phyloP scores from a whole-genome alignment of 2,113 vertebrate genomes.

The Ceyx margarethae region DNA sequence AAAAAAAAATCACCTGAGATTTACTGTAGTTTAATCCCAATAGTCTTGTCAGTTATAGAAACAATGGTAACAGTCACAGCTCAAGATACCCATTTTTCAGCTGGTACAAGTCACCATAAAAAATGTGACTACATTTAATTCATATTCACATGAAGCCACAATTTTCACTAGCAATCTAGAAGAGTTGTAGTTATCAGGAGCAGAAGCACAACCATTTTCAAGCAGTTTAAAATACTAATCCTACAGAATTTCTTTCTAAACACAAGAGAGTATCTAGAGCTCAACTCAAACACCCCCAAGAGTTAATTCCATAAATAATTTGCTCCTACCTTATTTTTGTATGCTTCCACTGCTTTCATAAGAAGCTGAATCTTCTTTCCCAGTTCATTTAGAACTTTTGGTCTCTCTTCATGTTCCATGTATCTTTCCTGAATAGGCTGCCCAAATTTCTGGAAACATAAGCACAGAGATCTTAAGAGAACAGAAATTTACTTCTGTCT shows the following conservation, averaged over 20 bases:
- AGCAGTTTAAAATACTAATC: not conserved
- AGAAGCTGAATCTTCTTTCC: slow-evolving; percentile 91
- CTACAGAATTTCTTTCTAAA: not conserved
- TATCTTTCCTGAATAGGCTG: slow-evolving; percentile 89
- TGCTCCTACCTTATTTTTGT: slow-evolving; percentile 86
- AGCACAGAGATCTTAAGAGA: not conserved
- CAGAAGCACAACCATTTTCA: not conserved
- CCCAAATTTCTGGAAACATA: slow-evolving; percentile 82
- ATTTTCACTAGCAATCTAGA: not conserved
- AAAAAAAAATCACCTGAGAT: not conserved
- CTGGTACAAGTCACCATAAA: not conserved
- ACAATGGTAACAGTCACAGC: fast-evolving
- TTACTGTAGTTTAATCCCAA: not conserved
- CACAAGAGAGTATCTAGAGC: not conserved
- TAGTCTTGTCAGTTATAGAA: not conserved
- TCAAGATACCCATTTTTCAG: not conserved
- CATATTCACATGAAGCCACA: not conserved
- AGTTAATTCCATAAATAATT: not conserved
- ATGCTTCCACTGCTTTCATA: slow-evolving; percentile 90
- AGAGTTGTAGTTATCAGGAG: not conserved
- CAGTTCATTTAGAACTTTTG: slow-evolving; percentile 89
- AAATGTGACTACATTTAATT: not conserved
- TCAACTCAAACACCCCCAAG: not conserved
- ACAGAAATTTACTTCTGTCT: not conserved
- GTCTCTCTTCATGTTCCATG: slow-evolving; percentile 90